Evolutionary conservation across 2,888 invertebrate genomes (phyloP), one percentile per base, ranked within the genome.

Genomic region (Oligia fasciuncula): DNA sequence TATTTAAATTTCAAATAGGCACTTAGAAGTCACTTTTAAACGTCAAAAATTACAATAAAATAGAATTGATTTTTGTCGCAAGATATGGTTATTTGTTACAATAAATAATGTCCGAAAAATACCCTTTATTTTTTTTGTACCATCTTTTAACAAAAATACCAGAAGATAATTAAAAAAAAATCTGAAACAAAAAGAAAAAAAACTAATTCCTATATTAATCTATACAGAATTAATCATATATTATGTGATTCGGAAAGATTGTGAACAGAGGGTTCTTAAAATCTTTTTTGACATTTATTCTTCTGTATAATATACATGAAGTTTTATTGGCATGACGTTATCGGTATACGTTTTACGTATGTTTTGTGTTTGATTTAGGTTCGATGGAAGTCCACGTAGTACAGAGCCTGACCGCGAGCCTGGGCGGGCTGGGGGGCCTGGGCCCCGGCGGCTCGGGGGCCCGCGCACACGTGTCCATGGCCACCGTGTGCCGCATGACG

Each of bases 401-500:
- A 23, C 99, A 99, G 97, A 99, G 99, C 43, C 97, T 99, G 86
- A 98, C 99, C 2, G 99, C 99, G 85, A 98, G 98, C 89, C 97
- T 99, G 90, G 99, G 99, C 6, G 91, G 98, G 89, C 97, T 99
- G 90, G 99, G 99, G 5, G 91, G 79, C 4, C 46, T 51, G 29
- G 85, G 85, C 65, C 14, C 85, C 35, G 85, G 80, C 46, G 85
- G 81, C 11, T 60, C 85, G 2, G 85, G 68, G 0, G 68, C 13
- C 87, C 95, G 96, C 70, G 97, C 98, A 78, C 99, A 99, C 95
- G 98, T 98, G 93, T 99, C 99, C 76, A 99, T 99, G 99, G 99
- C 99, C 43, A 99, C 99, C 17, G 99, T 99, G 76, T 99, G 99
- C 93, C 98, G 99, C 92, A 98, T 99, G 91, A 98, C 99, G 74